phyloP scores from a whole-genome alignment of 2,888 invertebrate species.

The Matsumyia berberina region DNA sequence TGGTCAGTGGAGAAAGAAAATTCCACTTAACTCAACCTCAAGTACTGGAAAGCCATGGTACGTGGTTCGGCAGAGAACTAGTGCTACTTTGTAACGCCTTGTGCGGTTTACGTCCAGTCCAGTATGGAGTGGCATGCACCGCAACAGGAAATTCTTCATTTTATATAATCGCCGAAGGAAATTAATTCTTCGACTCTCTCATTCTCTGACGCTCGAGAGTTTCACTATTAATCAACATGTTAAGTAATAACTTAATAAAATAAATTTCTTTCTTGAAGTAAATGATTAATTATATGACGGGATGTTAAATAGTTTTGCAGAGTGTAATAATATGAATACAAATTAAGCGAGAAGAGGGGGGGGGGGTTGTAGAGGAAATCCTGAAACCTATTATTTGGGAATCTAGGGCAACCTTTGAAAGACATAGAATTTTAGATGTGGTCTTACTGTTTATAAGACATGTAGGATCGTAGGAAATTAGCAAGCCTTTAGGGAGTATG shows the following conservation, averaged over 20 bases:
- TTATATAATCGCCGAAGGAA: slow-evolving; percentile 58
- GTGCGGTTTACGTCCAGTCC: slow-evolving; percentile 15
- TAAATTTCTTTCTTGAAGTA: slow-evolving; percentile 1
- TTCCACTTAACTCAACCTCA: slow-evolving; percentile 20
- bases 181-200: slow-evolving; percentile 41
- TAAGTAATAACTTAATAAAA: slow-evolving; percentile 42
- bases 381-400: too few relatives aligned
- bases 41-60: slow-evolving; percentile 24
- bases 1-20: slow-evolving; percentile 11
- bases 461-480: too few relatives aligned
- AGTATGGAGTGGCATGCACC: slow-evolving; percentile 36
- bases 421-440: too few relatives aligned
- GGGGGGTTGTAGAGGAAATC: too few relatives aligned
- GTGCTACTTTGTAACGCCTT: slow-evolving; percentile 35
- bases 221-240: slow-evolving; percentile 39
- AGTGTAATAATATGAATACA: too few relatives aligned
- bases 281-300: slow-evolving; percentile 17
- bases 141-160: slow-evolving; percentile 70
- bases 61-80: slow-evolving; percentile 18
- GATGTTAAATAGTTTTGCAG: slow-evolving; percentile 9
- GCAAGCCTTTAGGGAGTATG: too few relatives aligned
- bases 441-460: too few relatives aligned
- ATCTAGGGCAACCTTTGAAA: too few relatives aligned
- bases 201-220: slow-evolving; percentile 17
- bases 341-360: too few relatives aligned